Base-by-base conservation (phyloP, 2,113 vertebrate genomes). In the Brachirus orientalis region DNA sequence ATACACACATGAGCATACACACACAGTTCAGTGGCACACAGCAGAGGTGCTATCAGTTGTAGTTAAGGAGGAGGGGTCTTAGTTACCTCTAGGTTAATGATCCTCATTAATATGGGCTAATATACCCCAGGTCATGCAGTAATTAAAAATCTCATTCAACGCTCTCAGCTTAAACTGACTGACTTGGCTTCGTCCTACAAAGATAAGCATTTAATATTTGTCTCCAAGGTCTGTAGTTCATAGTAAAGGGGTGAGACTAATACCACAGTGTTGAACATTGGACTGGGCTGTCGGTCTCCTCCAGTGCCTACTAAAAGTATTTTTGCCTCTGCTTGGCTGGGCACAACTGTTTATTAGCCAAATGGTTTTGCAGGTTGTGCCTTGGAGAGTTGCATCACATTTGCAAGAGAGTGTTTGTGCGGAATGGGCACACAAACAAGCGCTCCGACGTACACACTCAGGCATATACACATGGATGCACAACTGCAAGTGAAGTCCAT, bases 71-170 rank as follows among this genome's bases (percentile, higher is more conserved):
- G 89, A 90, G 90, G 84, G 90, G 93, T 92, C 91, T 94, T 93
- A 93, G 90, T 94, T 93, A 94, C 91, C 88, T 92, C 91, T 94
- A 71, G 93, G 92, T 93, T 93, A 94, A 94, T 94, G 92, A 93
- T 90, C 87, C 92, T 92, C 92, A 93, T 94, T 93, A 94, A 93
- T 93, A 93, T 91, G 86, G 65, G 80, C 89, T 93, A 93, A 93
- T 92, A 92, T 92, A 93, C 92, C 92, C 90, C 91, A 83, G 93
- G 93, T 94, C 92, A 94, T 94, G 87, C 89, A 83, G 92, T 93
- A 94, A 94, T 94, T 94, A 94, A 94, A 93, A 92, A 94, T 93
- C 93, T 94, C 90, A 93, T 94, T 90, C 88, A 41, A 88, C 77
- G 63, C 90, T 89, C 86, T 85, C 83, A 90, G 90, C 91, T 90